phyloP scores from a whole-genome alignment of 2,888 invertebrate genomes.

The Mycalesis mineus region DNA sequence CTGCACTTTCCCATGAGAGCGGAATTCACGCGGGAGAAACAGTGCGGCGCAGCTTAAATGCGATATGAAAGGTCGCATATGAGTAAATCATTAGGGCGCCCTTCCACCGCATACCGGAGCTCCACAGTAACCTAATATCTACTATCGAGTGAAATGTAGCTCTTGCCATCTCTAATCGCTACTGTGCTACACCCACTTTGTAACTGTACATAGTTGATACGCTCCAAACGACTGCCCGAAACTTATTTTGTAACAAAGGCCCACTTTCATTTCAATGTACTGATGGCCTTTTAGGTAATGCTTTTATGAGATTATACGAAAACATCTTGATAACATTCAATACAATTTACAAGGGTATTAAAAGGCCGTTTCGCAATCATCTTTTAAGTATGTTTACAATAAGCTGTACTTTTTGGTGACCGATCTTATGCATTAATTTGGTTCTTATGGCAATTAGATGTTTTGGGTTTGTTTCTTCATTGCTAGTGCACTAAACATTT shows the following conservation, averaged over 20 bases:
- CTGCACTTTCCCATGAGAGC: no score
- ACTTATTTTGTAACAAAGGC: constrained; percentile 34
- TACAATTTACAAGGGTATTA: constrained; percentile 6
- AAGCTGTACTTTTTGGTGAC: no score
- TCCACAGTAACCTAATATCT: not conserved
- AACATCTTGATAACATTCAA: constrained; percentile 1
- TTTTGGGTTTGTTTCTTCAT: no score
- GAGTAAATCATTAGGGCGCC: not conserved
- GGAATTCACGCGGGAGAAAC: no score
- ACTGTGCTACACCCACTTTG: constrained; percentile 39
- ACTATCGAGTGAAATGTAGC: constrained; percentile 14
- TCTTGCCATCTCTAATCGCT: constrained; percentile 42
- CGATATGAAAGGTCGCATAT: no score
- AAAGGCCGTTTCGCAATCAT: constrained; percentile 13
- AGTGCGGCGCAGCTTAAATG: no score
- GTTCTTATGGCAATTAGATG: no score
- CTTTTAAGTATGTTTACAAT: not conserved
- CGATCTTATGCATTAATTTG: no score
- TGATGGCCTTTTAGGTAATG: constrained; percentile 17
- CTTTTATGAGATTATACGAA: constrained; percentile 7
- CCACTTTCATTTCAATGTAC: constrained; percentile 33
- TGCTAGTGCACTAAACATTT: no score
- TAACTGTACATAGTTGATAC: constrained; percentile 34
- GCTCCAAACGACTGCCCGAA: constrained; percentile 21
- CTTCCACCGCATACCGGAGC: not conserved